A percentile compares a stretch with the other conserved stretches of the same genome.
Evolutionary conservation across 2,113 vertebrate species (phyloP).

Genomic region (Corvus hawaiiensis): DNA sequence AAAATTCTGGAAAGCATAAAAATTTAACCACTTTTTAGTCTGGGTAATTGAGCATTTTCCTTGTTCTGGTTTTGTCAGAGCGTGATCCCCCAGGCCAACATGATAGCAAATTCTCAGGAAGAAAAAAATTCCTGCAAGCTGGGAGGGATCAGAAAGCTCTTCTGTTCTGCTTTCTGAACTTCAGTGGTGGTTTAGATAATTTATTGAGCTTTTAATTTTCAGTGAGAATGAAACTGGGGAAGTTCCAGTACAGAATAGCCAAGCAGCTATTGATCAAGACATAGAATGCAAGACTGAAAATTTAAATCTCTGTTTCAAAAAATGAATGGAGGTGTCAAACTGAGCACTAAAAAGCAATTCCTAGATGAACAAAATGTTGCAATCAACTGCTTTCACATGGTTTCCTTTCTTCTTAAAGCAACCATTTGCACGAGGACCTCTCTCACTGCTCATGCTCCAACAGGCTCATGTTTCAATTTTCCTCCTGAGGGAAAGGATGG

Average conservation of each 20-base stretch:
- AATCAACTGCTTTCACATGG: not conserved
- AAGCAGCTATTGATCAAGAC: not conserved
- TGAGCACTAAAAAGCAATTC: not conserved
- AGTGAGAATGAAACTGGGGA: not conserved
- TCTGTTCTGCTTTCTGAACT: not conserved
- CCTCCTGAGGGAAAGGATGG: not conserved
- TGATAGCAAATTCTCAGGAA: not conserved
- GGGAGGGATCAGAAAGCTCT: not conserved
- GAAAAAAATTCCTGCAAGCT: not conserved
- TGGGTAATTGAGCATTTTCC: not conserved
- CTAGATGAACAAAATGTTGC: not conserved
- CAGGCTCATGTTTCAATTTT: not conserved
- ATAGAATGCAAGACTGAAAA: not conserved
- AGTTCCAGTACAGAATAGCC: not conserved
- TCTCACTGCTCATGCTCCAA: not conserved
- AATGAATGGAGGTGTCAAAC: not conserved
- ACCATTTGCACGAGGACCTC: not conserved
- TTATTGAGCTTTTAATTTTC: not conserved
- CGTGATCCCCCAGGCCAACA: accelerated
- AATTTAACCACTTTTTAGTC: not conserved
- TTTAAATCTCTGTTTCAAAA: not conserved
- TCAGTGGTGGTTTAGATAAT: not conserved
- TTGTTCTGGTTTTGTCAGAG: not conserved
- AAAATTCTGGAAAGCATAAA: not conserved
- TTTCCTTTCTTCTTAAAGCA: not conserved